Evolutionary conservation across 2,797 vertebrate genomes (phyloP), one percentile per base, ranked within the genome.

Genomic region (Manis crassicaudata): DNA sequence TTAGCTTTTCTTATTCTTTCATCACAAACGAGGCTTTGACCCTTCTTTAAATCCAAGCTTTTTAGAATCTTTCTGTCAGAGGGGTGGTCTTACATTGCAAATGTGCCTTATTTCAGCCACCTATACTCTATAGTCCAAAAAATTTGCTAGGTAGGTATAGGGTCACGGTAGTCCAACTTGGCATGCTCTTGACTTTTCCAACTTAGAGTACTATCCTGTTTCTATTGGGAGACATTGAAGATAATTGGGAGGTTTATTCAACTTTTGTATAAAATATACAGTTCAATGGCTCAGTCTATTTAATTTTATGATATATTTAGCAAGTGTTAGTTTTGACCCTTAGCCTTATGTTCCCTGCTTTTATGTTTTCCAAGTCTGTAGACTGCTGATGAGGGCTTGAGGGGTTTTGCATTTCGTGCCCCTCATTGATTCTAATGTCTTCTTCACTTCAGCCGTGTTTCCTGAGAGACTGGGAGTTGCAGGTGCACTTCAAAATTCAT

Each of bases 401-500:
- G 83, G 79, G n/a, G 8, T 62, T 92, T 86, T 14, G 7, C 5
- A 52, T 37, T 75, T 80, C 52, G 21, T 77, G 32, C 27, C 65
- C 13, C 27, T 96, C 12, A 1, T 56, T 95, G 46, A 81, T 1
- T 0, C 29, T 7, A 2, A 0, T 1, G 0, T 65, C 40, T 80
- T 46, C 92, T 9, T 68, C 27, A 1, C 87, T 90, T 17, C 76
- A 99, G 99, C 99, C 99, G 0, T 99, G 99, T 92, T 99, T 99
- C 96, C 98, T 99, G 89, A 98, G 99, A 35, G 99, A 99, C 96
- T 99, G 99, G 99, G 99, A 99, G 98, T 98, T 99, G 98, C 99
- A 99, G 97, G 99, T 99, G 29, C 99, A 99, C 97, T 99, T 99
- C 97, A 99, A 99, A 98, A 98, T 99, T 97, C 99, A 99, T 0